phyloP scores from a whole-genome alignment of 2,888 invertebrate genomes.

The Macaria notata region DNA sequence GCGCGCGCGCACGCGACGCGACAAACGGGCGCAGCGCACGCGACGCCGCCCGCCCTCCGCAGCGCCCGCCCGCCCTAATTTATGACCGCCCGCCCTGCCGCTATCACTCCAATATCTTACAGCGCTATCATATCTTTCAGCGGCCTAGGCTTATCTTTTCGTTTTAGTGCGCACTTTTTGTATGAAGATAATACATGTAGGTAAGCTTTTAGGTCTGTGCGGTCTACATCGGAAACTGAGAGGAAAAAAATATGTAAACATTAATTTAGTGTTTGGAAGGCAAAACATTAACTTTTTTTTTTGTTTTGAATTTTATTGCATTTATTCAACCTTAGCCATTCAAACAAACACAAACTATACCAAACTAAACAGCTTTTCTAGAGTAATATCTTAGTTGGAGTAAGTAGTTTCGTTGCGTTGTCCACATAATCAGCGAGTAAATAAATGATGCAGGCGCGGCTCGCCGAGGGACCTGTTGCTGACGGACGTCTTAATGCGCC shows the following conservation, averaged over 20 bases:
- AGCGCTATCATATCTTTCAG: conserved; percentile 49
- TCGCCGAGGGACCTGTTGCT: conserved; percentile 26
- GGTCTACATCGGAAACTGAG: too few species aligned
- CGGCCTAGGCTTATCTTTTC: conserved; percentile 13
- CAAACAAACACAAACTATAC: too few species aligned
- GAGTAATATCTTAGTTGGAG: too few species aligned
- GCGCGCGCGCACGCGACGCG: conserved; percentile 78
- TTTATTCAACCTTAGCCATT: too few species aligned
- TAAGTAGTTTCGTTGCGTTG: background rate
- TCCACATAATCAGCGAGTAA: conserved; percentile 6
- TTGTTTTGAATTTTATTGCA: too few species aligned
- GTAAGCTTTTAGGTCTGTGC: too few species aligned
- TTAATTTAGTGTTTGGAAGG: too few species aligned
- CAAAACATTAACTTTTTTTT: too few species aligned
- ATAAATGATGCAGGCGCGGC: conserved; percentile 12
- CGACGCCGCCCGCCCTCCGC: conserved; percentile 52
- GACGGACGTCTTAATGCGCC: conserved; percentile 25
- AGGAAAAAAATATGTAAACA: too few species aligned
- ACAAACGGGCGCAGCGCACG: conserved; percentile 68
- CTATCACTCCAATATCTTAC: conserved; percentile 69
- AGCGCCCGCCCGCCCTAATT: conserved; percentile 57
- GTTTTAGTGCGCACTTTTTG: conserved; percentile 1
- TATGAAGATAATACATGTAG: background rate
- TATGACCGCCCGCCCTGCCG: conserved; percentile 60
- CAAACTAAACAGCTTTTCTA: too few species aligned